These are phyloP conservation scores for Muscicapa comitata DNA, from an alignment of 2,797 vertebrate species.

Conservation along the genomic window DNA sequence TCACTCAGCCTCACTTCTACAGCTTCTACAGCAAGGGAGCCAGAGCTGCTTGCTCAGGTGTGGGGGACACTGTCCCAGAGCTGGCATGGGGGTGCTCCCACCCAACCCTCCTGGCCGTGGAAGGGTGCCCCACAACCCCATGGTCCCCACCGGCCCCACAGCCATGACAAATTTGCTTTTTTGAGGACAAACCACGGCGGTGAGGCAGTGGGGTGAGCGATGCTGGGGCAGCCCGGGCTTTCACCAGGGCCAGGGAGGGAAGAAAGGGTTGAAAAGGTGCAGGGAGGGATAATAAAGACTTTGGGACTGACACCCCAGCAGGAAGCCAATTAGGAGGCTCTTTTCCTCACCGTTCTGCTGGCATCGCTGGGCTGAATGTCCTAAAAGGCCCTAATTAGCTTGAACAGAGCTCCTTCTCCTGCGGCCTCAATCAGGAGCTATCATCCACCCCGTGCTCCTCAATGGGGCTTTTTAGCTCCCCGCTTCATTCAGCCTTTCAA, in stretches of 20 bases:
- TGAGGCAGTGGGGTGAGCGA: not conserved
- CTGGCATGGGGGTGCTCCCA: not conserved
- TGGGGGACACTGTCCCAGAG: rapidly evolving
- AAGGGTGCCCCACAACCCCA: not conserved
- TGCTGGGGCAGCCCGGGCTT: not conserved
- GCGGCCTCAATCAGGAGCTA: slow-evolving; percentile 12
- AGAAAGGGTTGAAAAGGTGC: slow-evolving; percentile 47
- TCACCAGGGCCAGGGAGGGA: not conserved
- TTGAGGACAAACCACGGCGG: rapidly evolving
- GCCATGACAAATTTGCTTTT: rapidly evolving
- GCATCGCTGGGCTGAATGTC: slow-evolving; percentile 64
- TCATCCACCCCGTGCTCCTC: slow-evolving; percentile 30
- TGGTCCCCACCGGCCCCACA: not conserved
- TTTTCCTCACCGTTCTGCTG: slow-evolving; percentile 74
- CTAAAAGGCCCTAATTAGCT: slow-evolving; percentile 84
- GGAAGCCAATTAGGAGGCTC: slow-evolving; percentile 78
- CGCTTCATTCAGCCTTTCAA: slow-evolving; percentile 43
- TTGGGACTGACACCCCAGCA: slow-evolving; percentile 64
- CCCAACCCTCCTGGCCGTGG: rapidly evolving
- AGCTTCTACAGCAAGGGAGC: rapidly evolving
- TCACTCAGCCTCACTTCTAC: rapidly evolving
- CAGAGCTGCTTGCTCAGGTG: rapidly evolving
- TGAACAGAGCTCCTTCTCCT: slow-evolving; percentile 32
- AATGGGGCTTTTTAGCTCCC: slow-evolving; percentile 16
- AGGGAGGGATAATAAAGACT: slow-evolving; percentile 42